phyloP scores from a whole-genome alignment of 2,797 vertebrate genomes.

The Gambusia yucatana region DNA sequence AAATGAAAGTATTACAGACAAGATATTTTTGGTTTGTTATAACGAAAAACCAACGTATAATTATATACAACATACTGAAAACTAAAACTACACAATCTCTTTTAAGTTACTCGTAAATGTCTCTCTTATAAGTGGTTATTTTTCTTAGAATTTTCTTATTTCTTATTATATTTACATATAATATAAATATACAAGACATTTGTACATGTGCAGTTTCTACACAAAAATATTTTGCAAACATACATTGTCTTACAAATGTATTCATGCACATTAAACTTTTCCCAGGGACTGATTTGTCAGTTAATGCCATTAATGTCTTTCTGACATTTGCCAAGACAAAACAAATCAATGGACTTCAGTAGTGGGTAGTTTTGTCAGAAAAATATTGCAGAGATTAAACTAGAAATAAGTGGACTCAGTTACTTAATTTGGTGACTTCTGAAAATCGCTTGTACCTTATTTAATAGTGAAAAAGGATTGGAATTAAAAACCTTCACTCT shows the following conservation, averaged over 20 bases:
- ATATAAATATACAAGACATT: slow-evolving; percentile 26
- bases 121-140: slow-evolving; percentile 30
- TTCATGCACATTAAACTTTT: not conserved
- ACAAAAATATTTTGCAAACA: not conserved
- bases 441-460: not conserved
- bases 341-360: not conserved
- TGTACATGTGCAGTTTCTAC: slow-evolving; percentile 24
- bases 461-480: not conserved
- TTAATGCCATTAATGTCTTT: not conserved
- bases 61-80: not conserved
- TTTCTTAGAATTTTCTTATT: too few relatives aligned
- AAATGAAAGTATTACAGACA: not conserved
- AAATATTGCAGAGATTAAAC: not conserved
- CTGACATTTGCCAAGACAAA: not conserved
- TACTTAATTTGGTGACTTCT: not conserved
- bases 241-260: not conserved
- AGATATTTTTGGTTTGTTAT: not conserved
- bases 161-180: not conserved
- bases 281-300: not conserved
- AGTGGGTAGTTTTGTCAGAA: not conserved
- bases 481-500: not conserved
- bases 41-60: not conserved
- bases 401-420: not conserved
- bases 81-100: slow-evolving; percentile 5
- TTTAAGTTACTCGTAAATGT: slow-evolving; percentile 47